These are phyloP conservation scores for Anolis apletophallus DNA, from an alignment of 2,797 vertebrate species.

Conservation along the genomic window DNA sequence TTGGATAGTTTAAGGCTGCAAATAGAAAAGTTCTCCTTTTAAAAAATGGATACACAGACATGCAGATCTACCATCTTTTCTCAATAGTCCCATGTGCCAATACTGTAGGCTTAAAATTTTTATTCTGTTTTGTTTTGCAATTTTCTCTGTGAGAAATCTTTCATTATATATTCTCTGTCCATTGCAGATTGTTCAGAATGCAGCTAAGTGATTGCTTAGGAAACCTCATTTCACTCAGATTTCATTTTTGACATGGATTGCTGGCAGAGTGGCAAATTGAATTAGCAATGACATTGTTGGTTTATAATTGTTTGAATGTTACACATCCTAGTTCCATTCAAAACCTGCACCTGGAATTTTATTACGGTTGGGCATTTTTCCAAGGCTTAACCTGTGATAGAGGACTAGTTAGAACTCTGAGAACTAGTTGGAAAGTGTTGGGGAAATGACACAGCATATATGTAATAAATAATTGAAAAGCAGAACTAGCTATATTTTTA, in stretches of 20 bases:
- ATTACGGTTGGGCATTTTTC: not conserved
- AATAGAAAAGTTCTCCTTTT: not conserved
- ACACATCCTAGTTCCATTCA: not conserved
- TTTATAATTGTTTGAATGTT: not conserved
- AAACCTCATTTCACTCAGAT: not conserved
- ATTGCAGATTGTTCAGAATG: not conserved
- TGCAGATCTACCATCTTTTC: not conserved
- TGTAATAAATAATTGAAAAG: not conserved
- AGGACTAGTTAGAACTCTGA: not conserved
- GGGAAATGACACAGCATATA: not conserved
- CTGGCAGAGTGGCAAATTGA: slow-evolving; percentile 17
- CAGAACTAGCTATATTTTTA: not conserved
- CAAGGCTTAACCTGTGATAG: not conserved
- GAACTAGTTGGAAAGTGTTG: not conserved
- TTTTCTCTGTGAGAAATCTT: not conserved
- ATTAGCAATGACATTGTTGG: not conserved
- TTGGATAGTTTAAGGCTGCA: not conserved
- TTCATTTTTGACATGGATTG: slow-evolving; percentile 1
- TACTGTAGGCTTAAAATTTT: not conserved
- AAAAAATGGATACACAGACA: not conserved
- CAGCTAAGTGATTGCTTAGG: not conserved
- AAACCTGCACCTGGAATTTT: not conserved
- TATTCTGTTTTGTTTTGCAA: not conserved
- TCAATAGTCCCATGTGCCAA: not conserved
- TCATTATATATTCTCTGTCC: not conserved